phyloP scores from a whole-genome alignment of 2,113 vertebrate genomes.

The Muntiacus muntjak region DNA sequence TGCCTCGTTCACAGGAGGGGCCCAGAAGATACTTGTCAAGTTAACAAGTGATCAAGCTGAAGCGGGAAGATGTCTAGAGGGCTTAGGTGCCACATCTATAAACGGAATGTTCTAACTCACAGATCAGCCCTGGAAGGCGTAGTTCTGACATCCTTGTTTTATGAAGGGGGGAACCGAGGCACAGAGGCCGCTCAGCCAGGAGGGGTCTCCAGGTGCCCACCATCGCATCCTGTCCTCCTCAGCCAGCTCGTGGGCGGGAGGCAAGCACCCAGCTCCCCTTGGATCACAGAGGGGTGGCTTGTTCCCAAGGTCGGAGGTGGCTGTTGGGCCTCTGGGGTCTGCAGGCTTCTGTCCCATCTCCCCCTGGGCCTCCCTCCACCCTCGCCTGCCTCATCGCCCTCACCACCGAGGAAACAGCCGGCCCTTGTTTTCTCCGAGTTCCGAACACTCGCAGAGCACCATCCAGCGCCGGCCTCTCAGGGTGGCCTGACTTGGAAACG shows the following conservation, averaged over 20 bases:
- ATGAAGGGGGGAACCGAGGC: background rate
- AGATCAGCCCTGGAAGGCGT: too few relatives aligned
- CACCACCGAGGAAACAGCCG: background rate
- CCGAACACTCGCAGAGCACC: background rate
- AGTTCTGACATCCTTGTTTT: background rate
- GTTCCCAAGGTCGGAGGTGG: background rate
- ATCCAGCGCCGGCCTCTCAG: background rate
- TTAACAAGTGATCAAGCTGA: background rate
- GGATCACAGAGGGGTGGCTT: background rate
- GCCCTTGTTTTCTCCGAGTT: constrained; percentile 18
- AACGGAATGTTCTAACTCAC: rapidly evolving
- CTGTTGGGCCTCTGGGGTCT: background rate
- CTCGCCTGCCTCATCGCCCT: background rate
- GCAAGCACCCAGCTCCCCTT: background rate
- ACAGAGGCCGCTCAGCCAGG: background rate
- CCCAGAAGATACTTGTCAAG: background rate
- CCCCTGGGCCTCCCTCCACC: background rate
- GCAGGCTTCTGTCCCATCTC: background rate
- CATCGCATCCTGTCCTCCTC: rapidly evolving
- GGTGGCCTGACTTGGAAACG: background rate
- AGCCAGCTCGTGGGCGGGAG: rapidly evolving
- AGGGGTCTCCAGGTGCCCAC: background rate
- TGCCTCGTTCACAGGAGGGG: background rate
- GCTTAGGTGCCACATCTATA: too few relatives aligned
- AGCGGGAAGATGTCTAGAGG: background rate